Evolutionary conservation across 2,113 vertebrate genomes (phyloP), one percentile per base, ranked within the genome.

Genomic region (Girardinichthys multiradiatus): DNA sequence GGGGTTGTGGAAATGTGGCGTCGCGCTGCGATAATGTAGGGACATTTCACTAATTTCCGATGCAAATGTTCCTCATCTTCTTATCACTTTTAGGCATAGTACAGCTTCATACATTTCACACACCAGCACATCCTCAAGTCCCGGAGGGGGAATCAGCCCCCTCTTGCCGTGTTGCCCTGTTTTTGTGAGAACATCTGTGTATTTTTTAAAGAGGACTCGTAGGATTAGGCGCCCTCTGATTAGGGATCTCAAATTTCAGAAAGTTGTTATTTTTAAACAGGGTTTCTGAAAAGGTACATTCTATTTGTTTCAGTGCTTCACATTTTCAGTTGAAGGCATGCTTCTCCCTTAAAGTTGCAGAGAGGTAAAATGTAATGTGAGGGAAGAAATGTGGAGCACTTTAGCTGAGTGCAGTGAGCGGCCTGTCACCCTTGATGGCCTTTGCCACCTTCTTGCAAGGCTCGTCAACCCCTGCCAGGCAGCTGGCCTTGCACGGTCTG

Each of bases 31-130:
- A 72, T 77, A 82, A 68, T 70, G 35, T 63, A 63, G 35, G 31
- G 72, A 45, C 70, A 60, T 63, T 63, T 73, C 77, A 69, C 60
- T 76, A 70, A 64, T 84, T 84, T 84, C 68, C 74, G 33, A 81
- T 82, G 76, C 76, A 83, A 81, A 76, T 80, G 37, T 27, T 74
- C 68, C 73, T 80, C 75, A 68, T 84, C 61, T 57, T 73, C 74
- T 81, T 85, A 84, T 85, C 79, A 68, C 70, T 63, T 74, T 72
- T 64, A 72, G 59, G 80, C 83, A 84, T 79, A 80, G 82, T 72
- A 73, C 80, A 85, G 79, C 72, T 74, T 79, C 81, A 81, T 70
- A 86, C 73, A 77, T 82, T 88, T 89, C 80, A 82, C 85, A 85
- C 80, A 76, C 84, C 81, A 83, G 76, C 74, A 74, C 82, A 64